Conservation (phyloP, 2,113 vertebrate genomes). For the Callipepla squamata region DNA sequence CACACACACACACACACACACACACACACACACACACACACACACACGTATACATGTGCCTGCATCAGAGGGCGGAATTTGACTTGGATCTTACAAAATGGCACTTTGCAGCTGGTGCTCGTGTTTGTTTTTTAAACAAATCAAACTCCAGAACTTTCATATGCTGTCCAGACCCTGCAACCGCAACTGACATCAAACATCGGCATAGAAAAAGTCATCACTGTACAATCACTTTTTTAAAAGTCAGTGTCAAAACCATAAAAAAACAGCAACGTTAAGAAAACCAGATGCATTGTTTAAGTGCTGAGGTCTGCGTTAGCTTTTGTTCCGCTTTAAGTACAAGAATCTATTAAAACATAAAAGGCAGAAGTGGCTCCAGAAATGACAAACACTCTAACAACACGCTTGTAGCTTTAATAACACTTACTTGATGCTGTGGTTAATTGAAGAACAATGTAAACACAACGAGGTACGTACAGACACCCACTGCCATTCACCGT, state of each 20-base stretch:
- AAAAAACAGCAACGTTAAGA: not conserved
- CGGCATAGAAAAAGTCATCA: slow-evolving; percentile 49
- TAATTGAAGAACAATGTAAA: slow-evolving; percentile 1
- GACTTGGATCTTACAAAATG: slow-evolving; percentile 8
- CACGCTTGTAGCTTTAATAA: not conserved
- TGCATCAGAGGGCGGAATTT: not conserved
- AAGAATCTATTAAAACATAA: not conserved
- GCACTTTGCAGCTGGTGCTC: not conserved
- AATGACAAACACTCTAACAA: not conserved
- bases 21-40: not conserved
- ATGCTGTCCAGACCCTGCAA: not conserved
- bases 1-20: rapidly evolving
- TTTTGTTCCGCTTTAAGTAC: not conserved
- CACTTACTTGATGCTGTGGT: not conserved
- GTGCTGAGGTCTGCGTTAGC: not conserved
- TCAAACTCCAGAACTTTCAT: not conserved
- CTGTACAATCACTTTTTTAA: slow-evolving; percentile 1
- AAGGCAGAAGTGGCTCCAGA: slow-evolving; percentile 31
- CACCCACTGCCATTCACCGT: not conserved
- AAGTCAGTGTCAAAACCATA: slow-evolving; percentile 31
- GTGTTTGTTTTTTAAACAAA: not conserved
- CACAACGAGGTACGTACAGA: not conserved
- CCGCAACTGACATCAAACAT: not conserved
- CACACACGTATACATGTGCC: not conserved
- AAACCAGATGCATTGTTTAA: not conserved